phyloP scores from a whole-genome alignment of 2,113 vertebrate genomes.

The Garra rufa region DNA sequence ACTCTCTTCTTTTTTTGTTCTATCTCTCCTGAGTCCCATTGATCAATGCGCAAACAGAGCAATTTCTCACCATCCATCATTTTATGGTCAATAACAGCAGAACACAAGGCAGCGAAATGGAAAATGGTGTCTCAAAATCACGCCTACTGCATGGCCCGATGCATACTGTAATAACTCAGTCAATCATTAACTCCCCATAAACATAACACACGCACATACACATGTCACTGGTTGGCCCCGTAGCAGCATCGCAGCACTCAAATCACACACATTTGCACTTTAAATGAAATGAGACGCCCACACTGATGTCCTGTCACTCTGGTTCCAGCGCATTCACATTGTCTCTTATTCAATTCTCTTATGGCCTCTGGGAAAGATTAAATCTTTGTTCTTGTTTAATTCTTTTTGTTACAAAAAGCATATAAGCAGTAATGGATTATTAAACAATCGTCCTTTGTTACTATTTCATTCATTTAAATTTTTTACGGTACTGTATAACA shows the following conservation, averaged over 20 bases:
- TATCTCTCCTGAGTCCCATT: conserved; percentile 4
- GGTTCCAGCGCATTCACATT: neutral
- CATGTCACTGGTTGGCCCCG: neutral
- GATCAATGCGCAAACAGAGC: conserved; percentile 26
- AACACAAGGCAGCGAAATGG: conserved; percentile 14
- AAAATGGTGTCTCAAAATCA: conserved; percentile 31
- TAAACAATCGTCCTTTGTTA: neutral
- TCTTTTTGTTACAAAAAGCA: neutral
- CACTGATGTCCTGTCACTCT: conserved; percentile 16
- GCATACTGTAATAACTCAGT: conserved; percentile 17
- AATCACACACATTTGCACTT: neutral
- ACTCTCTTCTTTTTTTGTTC: conserved; percentile 4
- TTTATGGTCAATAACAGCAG: conserved; percentile 31
- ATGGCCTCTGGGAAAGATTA: neutral
- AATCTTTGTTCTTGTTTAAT: neutral
- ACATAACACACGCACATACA: neutral
- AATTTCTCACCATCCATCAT: conserved; percentile 47
- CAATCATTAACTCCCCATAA: conserved; percentile 45
- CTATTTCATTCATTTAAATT: too few relatives aligned
- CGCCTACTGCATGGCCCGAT: neutral
- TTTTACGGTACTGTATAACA: neutral
- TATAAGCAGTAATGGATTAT: neutral
- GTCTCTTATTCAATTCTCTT: neutral
- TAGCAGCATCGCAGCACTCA: neutral
- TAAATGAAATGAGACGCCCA: neutral